Evolutionary conservation across 2,888 invertebrate genomes (phyloP).

Genomic region (Dorcus hopei): DNA sequence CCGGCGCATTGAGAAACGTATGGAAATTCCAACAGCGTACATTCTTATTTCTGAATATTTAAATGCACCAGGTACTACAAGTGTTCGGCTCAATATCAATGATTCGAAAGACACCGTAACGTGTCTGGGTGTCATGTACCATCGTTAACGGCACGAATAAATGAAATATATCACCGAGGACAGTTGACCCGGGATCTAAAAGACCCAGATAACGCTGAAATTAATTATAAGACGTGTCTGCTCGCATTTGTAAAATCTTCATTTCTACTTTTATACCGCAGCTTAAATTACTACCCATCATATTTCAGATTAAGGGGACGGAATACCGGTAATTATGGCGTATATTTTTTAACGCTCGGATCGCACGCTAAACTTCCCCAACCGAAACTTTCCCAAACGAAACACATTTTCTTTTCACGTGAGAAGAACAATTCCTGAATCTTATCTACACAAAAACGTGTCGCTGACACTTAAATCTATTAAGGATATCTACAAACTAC

Average conservation of each 20-base stretch:
- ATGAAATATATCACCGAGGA: conserved; percentile 25
- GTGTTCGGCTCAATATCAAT: background rate
- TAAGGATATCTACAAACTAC: conserved; percentile 3
- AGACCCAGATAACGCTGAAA: conserved; percentile 23
- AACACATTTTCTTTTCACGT: background rate
- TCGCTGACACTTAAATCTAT: background rate
- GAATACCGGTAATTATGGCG: conserved; percentile 4
- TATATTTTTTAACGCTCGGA: background rate
- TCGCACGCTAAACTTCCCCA: no score
- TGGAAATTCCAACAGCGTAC: background rate
- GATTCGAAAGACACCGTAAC: background rate
- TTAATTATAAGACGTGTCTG: conserved; percentile 24
- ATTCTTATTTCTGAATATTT: background rate
- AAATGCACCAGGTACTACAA: background rate
- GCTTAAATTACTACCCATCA: conserved; percentile 7
- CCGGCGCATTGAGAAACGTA: background rate
- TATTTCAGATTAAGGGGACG: conserved; percentile 16
- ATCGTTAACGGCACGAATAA: conserved; percentile 19
- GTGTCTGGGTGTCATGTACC: background rate
- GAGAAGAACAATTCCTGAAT: background rate
- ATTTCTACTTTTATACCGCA: conserved; percentile 8
- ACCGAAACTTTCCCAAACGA: background rate
- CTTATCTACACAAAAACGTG: conserved; percentile 4
- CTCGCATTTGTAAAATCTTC: conserved; percentile 9
- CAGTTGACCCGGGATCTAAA: conserved; percentile 21